phyloP scores from a whole-genome alignment of 2,797 vertebrate genomes.

The Petrocephalus sullivani region DNA sequence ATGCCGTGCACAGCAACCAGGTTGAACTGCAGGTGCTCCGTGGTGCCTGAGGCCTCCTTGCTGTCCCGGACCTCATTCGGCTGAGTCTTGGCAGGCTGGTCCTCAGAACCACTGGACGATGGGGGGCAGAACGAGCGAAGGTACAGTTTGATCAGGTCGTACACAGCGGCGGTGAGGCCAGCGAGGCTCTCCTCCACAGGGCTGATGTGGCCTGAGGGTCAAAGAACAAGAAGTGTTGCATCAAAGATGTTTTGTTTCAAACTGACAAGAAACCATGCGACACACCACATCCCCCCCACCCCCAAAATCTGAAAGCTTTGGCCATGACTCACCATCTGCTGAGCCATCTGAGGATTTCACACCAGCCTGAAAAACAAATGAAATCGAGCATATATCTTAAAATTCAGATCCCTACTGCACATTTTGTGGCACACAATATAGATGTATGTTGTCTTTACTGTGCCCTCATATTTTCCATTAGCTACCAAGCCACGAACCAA shows the following conservation, averaged over 20 bases:
- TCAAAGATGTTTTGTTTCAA: not conserved
- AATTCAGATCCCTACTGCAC: not conserved
- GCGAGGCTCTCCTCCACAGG: conserved; percentile 72
- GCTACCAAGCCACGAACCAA: conserved; percentile 17
- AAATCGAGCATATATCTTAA: not conserved
- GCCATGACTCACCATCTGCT: conserved; percentile 57
- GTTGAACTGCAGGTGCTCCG: conserved; percentile 90
- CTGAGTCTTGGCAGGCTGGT: conserved; percentile 24
- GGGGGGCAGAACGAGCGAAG: conserved; percentile 64
- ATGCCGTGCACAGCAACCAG: conserved; percentile 87
- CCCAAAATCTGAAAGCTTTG: not conserved
- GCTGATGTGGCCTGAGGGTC: conserved; percentile 58
- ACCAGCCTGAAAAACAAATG: conserved; percentile 56
- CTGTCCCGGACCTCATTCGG: conserved; percentile 40
- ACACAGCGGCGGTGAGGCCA: conserved; percentile 76
- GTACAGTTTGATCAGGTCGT: conserved; percentile 78
- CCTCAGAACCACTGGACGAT: conserved; percentile 28
- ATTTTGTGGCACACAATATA: conserved; percentile 19
- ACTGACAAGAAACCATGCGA: not conserved
- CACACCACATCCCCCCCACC: not conserved
- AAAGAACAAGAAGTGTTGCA: conserved; percentile 11
- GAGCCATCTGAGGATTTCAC: conserved; percentile 57
- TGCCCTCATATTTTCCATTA: conserved; percentile 19
- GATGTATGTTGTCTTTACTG: not conserved
- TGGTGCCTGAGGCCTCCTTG: conserved; percentile 79